Evolutionary conservation across 2,797 vertebrate genomes (phyloP).

Genomic region (Neomorphus geoffroyi): DNA sequence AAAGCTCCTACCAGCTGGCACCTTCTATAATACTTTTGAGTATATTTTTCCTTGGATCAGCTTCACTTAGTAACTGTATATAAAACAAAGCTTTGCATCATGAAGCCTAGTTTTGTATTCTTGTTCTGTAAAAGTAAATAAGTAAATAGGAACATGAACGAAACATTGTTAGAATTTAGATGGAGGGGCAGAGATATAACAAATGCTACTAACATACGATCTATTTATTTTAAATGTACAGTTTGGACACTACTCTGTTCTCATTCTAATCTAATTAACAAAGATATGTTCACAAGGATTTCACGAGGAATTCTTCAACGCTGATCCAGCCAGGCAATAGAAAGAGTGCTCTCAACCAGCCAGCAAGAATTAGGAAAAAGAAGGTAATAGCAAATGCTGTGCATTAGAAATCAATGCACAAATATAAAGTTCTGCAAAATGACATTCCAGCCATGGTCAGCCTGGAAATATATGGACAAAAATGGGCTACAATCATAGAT

Average conservation of each 20-base stretch:
- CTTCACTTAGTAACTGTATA: not conserved
- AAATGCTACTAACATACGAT: not conserved
- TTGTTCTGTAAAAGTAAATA: not conserved
- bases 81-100: not conserved
- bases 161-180: not conserved
- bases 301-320: not conserved
- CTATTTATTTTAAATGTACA: conserved; percentile 9
- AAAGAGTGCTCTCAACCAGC: not conserved
- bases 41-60: conserved; percentile 7
- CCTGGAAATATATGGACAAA: not conserved
- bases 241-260: not conserved
- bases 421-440: not conserved
- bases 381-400: not conserved
- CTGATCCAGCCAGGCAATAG: not conserved
- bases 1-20: not conserved
- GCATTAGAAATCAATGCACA: not conserved
- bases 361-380: not conserved
- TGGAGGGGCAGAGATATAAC: not conserved
- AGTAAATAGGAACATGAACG: not conserved
- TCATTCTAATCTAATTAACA: not conserved
- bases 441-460: not conserved
- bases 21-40: not conserved
- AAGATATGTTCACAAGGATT: not conserved
- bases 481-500: not conserved
- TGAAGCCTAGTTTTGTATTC: not conserved